phyloP scores from a whole-genome alignment of 2,888 invertebrate genomes.

The Seladonia tumulorum region DNA sequence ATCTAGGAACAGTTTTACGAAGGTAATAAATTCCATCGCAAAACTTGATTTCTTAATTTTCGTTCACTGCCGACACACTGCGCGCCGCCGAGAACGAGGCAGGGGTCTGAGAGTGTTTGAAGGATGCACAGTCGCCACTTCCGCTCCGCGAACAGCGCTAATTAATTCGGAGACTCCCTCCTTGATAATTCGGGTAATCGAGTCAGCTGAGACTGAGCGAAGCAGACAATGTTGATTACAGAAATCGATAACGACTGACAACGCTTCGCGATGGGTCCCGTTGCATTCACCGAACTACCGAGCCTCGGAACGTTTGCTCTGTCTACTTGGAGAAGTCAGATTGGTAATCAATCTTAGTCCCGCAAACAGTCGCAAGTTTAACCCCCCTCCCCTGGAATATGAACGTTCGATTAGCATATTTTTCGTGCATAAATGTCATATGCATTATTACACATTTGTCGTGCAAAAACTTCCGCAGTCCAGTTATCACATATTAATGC shows the following conservation, averaged over 20 bases:
- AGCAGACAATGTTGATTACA: slow-evolving; percentile 36
- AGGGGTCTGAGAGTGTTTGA: background rate
- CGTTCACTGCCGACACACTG: background rate
- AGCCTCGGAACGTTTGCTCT: slow-evolving; percentile 8
- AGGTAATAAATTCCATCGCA: background rate
- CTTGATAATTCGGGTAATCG: slow-evolving; percentile 59
- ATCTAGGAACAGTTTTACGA: no score
- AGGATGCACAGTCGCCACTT: background rate
- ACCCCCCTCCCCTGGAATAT: background rate
- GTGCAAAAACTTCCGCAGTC: no score
- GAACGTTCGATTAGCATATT: no score
- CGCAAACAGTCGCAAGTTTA: background rate
- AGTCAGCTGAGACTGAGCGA: slow-evolving; percentile 49
- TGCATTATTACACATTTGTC: no score
- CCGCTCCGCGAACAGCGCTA: slow-evolving; percentile 11
- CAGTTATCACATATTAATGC: no score
- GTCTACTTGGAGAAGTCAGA: background rate
- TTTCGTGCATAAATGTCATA: no score
- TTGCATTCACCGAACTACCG: background rate
- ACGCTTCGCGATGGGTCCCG: background rate
- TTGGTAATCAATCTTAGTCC: slow-evolving; percentile 30
- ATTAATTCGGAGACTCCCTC: slow-evolving; percentile 55
- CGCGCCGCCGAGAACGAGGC: background rate
- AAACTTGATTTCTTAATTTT: background rate
- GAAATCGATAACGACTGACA: slow-evolving; percentile 22